These are phyloP conservation scores for Pseudomugil gertrudae DNA, from an alignment of 2,797 vertebrate genomes.

Conservation along the genomic window DNA sequence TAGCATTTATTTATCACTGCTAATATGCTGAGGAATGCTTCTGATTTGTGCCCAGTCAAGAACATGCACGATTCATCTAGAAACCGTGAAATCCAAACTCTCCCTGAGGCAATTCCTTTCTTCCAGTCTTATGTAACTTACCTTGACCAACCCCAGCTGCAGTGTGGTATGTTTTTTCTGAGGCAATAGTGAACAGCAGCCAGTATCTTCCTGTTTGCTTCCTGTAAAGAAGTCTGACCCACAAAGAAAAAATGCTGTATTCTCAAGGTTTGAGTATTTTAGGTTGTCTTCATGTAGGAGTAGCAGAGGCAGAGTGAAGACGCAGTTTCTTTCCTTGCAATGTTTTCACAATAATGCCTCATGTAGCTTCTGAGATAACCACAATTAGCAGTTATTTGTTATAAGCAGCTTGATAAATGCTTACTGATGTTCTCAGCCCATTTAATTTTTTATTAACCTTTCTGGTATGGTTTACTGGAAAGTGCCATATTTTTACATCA, in stretches of 20 bases:
- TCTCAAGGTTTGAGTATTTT: constrained; percentile 5
- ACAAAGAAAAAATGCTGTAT: constrained; percentile 11
- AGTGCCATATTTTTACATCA: not conserved
- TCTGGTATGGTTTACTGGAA: not conserved
- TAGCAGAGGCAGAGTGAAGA: constrained; percentile 14
- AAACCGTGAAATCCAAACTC: constrained; percentile 24
- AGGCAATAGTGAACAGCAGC: constrained; percentile 11
- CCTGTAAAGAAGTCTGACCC: not conserved
- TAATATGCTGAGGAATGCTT: not conserved
- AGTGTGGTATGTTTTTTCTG: constrained; percentile 25
- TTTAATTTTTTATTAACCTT: not conserved
- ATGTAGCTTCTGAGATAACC: constrained; percentile 22
- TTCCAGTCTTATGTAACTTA: constrained; percentile 49
- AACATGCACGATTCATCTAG: constrained; percentile 21
- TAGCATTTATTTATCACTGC: not conserved
- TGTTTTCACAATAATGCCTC: constrained; percentile 10
- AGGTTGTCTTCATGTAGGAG: constrained; percentile 19
- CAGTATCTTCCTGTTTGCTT: not conserved
- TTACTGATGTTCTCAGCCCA: not conserved
- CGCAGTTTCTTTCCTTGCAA: constrained; percentile 11
- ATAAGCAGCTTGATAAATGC: not conserved
- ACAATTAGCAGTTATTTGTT: not conserved
- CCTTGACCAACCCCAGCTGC: constrained; percentile 45
- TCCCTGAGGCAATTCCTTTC: constrained; percentile 7
- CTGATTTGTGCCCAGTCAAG: constrained; percentile 5